phyloP scores from a whole-genome alignment of 2,888 invertebrate species.

The Halictus ligatus region DNA sequence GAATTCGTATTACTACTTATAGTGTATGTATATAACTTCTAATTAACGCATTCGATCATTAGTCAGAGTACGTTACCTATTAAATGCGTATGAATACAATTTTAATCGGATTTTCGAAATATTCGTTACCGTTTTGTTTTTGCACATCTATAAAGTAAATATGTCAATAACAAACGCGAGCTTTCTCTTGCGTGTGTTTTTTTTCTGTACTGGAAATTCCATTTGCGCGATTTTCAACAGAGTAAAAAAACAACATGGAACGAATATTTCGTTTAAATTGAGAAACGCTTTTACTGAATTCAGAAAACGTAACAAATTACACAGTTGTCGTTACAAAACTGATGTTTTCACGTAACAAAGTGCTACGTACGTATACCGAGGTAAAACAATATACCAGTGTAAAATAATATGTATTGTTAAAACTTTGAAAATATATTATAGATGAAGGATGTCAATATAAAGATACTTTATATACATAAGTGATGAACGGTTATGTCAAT shows the following conservation, averaged over 20 bases:
- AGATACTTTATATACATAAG: no score
- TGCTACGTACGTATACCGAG: not conserved
- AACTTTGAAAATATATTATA: not conserved
- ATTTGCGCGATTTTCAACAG: not conserved
- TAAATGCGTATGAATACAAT: not conserved
- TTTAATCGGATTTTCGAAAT: not conserved
- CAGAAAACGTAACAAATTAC: not conserved
- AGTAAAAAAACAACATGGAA: not conserved
- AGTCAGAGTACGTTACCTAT: not conserved
- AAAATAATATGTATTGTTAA: not conserved
- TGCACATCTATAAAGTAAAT: not conserved
- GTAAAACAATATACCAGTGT: not conserved
- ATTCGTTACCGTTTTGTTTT: not conserved
- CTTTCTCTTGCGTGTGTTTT: not conserved
- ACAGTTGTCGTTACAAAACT: not conserved
- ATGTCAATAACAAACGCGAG: not conserved
- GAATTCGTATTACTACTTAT: not conserved
- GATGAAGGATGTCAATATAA: no score
- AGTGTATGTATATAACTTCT: not conserved
- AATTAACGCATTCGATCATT: not conserved
- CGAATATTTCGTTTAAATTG: constrained; percentile 3
- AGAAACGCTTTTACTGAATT: not conserved
- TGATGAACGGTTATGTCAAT: no score
- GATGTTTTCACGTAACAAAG: not conserved
- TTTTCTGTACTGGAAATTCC: not conserved